Conservation (phyloP, 2,113 vertebrate species). For the Opisthocomus hoazin region DNA sequence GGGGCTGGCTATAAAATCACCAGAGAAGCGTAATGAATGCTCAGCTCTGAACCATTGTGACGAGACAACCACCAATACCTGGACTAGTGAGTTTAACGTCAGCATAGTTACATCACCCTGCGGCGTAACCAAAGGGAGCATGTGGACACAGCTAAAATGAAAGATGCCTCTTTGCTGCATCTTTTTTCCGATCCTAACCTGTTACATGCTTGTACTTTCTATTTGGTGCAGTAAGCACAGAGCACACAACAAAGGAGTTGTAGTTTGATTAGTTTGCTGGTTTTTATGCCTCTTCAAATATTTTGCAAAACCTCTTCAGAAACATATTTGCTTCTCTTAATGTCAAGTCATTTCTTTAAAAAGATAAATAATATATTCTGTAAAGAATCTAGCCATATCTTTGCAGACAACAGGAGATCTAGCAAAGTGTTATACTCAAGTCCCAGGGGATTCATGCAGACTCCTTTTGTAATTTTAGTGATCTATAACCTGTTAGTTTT, state of each 20-base stretch:
- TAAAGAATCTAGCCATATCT: neutral
- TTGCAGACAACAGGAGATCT: neutral
- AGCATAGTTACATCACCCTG: neutral
- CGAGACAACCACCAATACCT: neutral
- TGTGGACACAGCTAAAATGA: neutral
- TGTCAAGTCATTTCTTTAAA: neutral
- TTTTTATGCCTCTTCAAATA: neutral
- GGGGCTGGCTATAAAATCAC: neutral
- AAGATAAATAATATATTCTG: neutral
- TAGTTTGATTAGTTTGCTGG: neutral
- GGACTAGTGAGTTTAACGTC: neutral
- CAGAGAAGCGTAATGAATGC: fast-evolving
- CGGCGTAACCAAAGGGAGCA: neutral
- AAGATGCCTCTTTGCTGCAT: neutral
- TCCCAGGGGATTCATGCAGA: neutral
- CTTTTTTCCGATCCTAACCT: neutral
- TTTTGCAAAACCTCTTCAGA: neutral
- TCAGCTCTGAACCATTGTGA: neutral
- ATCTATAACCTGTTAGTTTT: neutral
- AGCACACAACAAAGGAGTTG: neutral
- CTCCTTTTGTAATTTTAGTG: neutral
- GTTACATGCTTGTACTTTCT: neutral
- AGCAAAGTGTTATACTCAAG: neutral
- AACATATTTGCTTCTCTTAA: neutral
- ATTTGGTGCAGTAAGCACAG: neutral